These are phyloP conservation scores for Diachrysia chrysitis DNA, from an alignment of 2,888 invertebrate species.

Conservation along the genomic window DNA sequence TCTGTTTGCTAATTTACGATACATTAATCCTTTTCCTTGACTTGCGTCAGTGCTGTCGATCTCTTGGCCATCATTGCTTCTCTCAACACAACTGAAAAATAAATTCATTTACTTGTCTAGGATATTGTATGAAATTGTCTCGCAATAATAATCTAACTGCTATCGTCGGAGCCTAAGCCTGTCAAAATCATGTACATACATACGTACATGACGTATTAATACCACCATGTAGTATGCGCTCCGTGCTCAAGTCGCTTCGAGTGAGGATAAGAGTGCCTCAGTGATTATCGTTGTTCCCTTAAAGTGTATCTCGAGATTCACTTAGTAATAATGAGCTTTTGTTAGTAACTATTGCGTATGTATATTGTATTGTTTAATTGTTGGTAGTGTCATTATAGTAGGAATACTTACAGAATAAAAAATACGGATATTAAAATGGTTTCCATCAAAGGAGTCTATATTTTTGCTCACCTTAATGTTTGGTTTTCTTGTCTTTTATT, in stretches of 20 bases:
- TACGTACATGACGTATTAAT: conserved; percentile 23
- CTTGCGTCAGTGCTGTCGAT: too few relatives aligned
- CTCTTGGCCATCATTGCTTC: too few relatives aligned
- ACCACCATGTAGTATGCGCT: conserved; percentile 39
- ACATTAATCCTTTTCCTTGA: too few relatives aligned
- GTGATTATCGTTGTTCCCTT: conserved; percentile 54
- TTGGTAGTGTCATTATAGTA: neutral
- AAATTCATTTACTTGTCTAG: neutral
- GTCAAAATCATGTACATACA: conserved; percentile 17
- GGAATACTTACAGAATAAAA: neutral
- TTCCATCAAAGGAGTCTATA: too few relatives aligned
- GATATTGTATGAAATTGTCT: neutral
- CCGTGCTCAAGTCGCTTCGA: conserved; percentile 37
- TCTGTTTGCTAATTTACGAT: too few relatives aligned
- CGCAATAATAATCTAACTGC: conserved; percentile 14
- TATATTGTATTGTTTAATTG: conserved; percentile 19
- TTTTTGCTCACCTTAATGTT: too few relatives aligned
- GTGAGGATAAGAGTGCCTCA: conserved; percentile 51
- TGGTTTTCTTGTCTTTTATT: too few relatives aligned
- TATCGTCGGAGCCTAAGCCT: conserved; percentile 17
- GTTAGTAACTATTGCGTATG: conserved; percentile 39
- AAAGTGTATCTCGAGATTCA: conserved; percentile 51
- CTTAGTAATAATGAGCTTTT: conserved; percentile 55
- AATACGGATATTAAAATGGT: neutral
- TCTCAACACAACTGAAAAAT: neutral